phyloP scores from a whole-genome alignment of 2,113 vertebrate genomes.

The Copsychus sechellarum region DNA sequence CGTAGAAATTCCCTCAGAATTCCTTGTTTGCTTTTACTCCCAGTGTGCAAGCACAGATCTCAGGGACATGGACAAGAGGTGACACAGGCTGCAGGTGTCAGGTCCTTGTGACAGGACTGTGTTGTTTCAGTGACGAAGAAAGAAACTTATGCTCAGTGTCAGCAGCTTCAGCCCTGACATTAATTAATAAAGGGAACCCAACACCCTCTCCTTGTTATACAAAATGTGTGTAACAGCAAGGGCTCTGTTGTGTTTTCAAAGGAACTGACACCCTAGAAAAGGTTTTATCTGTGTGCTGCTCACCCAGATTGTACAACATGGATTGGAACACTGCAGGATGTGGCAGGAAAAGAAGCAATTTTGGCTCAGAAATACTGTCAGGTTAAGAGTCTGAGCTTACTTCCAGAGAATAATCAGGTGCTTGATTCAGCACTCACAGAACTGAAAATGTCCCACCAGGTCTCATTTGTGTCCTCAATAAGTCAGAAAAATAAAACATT shows the following conservation, averaged over 20 bases:
- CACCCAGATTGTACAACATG: not conserved
- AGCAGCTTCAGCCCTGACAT: not conserved
- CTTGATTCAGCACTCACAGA: fast-evolving
- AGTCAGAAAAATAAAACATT: not conserved
- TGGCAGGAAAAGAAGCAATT: not conserved
- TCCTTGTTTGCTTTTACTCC: not conserved
- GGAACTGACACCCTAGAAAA: not conserved
- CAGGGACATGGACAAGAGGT: not conserved
- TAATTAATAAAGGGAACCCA: not conserved
- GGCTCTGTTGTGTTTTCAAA: not conserved
- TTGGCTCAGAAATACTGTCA: not conserved
- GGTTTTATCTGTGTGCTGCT: not conserved
- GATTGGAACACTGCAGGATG: not conserved
- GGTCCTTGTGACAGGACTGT: not conserved
- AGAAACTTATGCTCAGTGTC: not conserved
- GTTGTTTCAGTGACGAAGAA: not conserved
- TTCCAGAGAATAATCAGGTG: not conserved
- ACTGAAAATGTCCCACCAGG: not conserved
- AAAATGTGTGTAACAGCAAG: not conserved
- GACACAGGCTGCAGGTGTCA: not conserved
- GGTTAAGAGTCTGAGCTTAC: not conserved
- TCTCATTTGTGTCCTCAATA: not conserved
- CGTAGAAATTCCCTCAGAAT: not conserved
- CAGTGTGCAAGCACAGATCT: not conserved
- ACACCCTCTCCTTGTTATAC: not conserved